Percentiles rank a stretch among this genome's conserved stretches.
phyloP scores from a whole-genome alignment of 2,888 invertebrate species.

The Eupithecia dodoneata region DNA sequence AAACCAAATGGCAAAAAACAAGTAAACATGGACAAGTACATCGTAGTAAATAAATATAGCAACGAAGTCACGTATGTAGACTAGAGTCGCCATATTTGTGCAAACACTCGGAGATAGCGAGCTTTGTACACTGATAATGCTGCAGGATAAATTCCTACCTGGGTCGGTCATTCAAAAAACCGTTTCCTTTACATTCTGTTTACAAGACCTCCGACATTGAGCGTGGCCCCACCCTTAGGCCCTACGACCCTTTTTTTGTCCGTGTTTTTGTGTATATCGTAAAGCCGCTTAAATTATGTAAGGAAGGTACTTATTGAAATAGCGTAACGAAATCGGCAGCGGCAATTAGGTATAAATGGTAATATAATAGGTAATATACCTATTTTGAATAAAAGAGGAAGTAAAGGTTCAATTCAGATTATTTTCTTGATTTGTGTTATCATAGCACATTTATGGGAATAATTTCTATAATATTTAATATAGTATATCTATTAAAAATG shows the following conservation, averaged over 20 bases:
- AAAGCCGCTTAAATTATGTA: slow-evolving; percentile 25
- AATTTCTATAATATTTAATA: neutral
- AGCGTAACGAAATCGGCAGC: neutral
- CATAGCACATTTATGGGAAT: neutral
- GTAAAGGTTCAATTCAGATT: no score
- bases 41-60: slow-evolving; percentile 35
- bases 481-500: no score
- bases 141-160: slow-evolving; percentile 68
- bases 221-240: slow-evolving; percentile 61
- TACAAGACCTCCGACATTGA: slow-evolving; percentile 81
- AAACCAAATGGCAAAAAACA: slow-evolving; percentile 36
- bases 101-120: slow-evolving; percentile 77
- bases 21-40: slow-evolving; percentile 44
- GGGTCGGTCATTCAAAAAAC: slow-evolving; percentile 70
- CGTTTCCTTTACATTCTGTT: slow-evolving; percentile 79
- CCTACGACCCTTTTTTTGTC: slow-evolving; percentile 74
- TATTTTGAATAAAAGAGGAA: no score
- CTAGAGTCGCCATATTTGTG: slow-evolving; percentile 72
- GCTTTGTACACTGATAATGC: slow-evolving; percentile 73
- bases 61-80: slow-evolving; percentile 67
- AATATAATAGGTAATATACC: no score
- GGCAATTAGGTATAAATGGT: neutral
- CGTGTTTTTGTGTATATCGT: slow-evolving; percentile 48
- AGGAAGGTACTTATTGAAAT: neutral
- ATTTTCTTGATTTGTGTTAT: neutral